Base-by-base conservation (phyloP, 2,113 vertebrate genomes). In the Embiotoca jacksoni region DNA sequence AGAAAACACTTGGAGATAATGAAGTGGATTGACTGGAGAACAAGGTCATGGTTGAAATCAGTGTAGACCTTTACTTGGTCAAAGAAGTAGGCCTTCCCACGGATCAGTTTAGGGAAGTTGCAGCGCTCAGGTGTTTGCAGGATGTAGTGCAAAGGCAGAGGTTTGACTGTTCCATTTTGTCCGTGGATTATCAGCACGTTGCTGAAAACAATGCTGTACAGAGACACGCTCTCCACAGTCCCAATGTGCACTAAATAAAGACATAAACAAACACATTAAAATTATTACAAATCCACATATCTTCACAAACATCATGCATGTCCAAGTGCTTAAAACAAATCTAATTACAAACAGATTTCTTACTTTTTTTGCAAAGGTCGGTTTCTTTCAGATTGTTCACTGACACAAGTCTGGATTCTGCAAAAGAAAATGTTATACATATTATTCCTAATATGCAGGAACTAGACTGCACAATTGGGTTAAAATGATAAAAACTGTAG, bases 51-150 rank as follows among this genome's bases (percentile, higher is more conserved):
- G 70, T 68, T 75, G 33, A 75, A 70, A 72, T 72, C 59, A 13
- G 5, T 44, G 4, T 73, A 84, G 56, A 91, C 11, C 7, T 57
- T 3, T 14, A 1, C 1, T 0, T 3, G 0, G 11, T 68, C 4
- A 46, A 85, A 91, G 66, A 80, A 71, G 70, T 88, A 89, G 33
- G 6, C 53, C 30, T 59, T 79, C 9, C 83, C 78, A n/a, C 23
- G 59, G 10, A 6, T 59, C 57, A 89, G 47, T 47, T 63, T 52
- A 3, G 85, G 77, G 7, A 0, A 16, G 60, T 2, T 78, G 68
- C 73, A 88, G 63, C 0, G 7, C 23, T 75, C n/a, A 8, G 47
- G 13, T 31, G 5, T 49, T 30, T 41, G 0, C 52, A 72, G 33
- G 46, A 55, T 35, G 39, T 35, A 1, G n/a, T 11, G 30, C 0